Conservation (phyloP, 2,113 vertebrate genomes). For the Ellobius talpinus region DNA sequence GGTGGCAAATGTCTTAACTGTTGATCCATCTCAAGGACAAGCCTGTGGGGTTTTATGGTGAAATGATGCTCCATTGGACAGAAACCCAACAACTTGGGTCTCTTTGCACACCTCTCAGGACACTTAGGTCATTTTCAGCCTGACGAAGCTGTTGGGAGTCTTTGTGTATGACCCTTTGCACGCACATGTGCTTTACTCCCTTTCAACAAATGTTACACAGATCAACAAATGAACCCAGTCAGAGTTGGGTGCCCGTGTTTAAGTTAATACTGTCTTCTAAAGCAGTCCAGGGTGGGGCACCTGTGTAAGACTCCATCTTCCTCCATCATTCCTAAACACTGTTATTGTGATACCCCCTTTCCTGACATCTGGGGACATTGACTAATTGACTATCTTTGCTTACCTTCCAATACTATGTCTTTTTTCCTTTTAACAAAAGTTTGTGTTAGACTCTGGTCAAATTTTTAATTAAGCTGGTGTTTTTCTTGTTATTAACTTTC, state of each 20-base stretch:
- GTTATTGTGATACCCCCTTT: not conserved
- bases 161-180: not conserved
- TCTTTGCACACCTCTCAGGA: not conserved
- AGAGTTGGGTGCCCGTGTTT: not conserved
- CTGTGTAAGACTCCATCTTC: not conserved
- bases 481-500: conserved; percentile 24
- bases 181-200: not conserved
- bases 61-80: not conserved
- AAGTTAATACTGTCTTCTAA: not conserved
- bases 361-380: not conserved
- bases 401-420: not conserved
- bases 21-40: not conserved
- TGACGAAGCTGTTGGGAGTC: not conserved
- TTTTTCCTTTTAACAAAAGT: not conserved
- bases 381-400: not conserved
- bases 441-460: not conserved
- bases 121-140: not conserved
- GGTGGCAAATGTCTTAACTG: not conserved
- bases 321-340: not conserved
- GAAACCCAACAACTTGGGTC: not conserved
- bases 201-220: not conserved
- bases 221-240: not conserved
- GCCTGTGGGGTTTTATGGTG: not conserved
- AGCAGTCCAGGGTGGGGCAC: not conserved
- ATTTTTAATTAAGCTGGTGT: not conserved